Conservation (phyloP, 2,113 vertebrate genomes). For the Myanophis thanlyinensis region DNA sequence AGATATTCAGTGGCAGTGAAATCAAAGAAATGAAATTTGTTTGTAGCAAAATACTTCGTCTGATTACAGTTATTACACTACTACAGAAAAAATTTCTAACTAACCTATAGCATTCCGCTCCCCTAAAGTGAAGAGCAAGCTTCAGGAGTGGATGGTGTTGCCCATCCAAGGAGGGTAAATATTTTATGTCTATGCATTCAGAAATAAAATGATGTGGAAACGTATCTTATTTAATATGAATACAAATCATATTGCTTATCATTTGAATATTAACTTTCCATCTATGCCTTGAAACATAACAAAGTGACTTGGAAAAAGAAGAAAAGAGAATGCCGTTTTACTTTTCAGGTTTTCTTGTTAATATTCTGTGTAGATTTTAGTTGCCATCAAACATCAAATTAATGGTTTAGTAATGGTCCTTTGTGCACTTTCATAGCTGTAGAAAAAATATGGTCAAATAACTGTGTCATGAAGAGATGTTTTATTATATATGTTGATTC, state of each 20-base stretch:
- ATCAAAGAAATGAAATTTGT: neutral
- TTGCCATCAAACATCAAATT: conserved; percentile 2
- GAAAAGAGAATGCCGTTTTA: neutral
- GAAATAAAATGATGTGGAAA: conserved; percentile 35
- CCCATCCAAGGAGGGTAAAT: conserved; percentile 48
- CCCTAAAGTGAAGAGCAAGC: neutral
- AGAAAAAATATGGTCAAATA: neutral
- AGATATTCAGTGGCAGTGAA: neutral
- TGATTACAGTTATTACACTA: neutral
- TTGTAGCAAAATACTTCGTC: neutral
- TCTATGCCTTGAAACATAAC: neutral
- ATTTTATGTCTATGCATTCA: conserved; percentile 48
- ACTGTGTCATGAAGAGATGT: neutral
- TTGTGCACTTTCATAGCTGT: neutral
- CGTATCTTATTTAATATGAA: neutral
- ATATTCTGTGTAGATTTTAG: conserved; percentile 6
- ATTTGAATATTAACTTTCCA: neutral
- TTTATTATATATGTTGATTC: neutral
- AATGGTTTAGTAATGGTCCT: neutral
- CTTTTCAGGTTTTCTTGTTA: neutral
- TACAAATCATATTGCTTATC: neutral
- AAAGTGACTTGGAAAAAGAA: neutral
- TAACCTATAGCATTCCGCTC: conserved; percentile 12
- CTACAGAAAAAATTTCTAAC: neutral
- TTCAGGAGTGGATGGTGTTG: conserved; percentile 36